Conservation (phyloP, 2,888 invertebrate species). For the Cetonia aurata region DNA sequence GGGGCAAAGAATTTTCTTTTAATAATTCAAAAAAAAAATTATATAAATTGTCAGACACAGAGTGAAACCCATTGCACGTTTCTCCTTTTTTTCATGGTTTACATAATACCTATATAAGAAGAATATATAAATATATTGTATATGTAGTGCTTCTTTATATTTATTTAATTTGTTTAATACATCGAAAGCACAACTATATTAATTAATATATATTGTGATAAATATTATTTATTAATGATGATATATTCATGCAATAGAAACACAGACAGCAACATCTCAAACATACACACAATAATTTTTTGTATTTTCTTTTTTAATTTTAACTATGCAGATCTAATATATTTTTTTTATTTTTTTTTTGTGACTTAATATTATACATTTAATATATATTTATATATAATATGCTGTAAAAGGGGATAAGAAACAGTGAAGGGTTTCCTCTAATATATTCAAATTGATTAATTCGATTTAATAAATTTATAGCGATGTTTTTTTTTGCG, state of each 20-base stretch:
- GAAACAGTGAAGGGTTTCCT: slow-evolving; percentile 19
- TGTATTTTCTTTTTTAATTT: slow-evolving; percentile 41
- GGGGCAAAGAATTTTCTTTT: no score
- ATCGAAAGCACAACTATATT: slow-evolving; percentile 50
- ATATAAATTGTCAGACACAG: neutral
- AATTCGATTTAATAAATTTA: neutral
- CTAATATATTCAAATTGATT: neutral
- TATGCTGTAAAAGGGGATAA: slow-evolving; percentile 7
- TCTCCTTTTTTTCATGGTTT: neutral
- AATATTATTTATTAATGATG: no score
- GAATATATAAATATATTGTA: slow-evolving; percentile 47
- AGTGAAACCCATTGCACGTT: neutral
- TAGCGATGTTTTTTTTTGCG: slow-evolving; percentile 6
- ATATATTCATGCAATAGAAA: neutral
- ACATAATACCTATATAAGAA: neutral
- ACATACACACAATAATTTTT: slow-evolving; percentile 54
- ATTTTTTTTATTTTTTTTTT: slow-evolving; percentile 18
- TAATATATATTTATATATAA: neutral
- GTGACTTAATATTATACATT: slow-evolving; percentile 13
- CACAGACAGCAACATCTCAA: slow-evolving; percentile 52
- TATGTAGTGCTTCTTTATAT: slow-evolving; percentile 18
- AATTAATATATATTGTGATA: no score
- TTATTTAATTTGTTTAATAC: slow-evolving; percentile 40
- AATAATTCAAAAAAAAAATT: no score
- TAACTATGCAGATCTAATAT: slow-evolving; percentile 33